Evolutionary conservation across 2,797 vertebrate species (phyloP).

Genomic region (Rhodeus uyekii): DNA sequence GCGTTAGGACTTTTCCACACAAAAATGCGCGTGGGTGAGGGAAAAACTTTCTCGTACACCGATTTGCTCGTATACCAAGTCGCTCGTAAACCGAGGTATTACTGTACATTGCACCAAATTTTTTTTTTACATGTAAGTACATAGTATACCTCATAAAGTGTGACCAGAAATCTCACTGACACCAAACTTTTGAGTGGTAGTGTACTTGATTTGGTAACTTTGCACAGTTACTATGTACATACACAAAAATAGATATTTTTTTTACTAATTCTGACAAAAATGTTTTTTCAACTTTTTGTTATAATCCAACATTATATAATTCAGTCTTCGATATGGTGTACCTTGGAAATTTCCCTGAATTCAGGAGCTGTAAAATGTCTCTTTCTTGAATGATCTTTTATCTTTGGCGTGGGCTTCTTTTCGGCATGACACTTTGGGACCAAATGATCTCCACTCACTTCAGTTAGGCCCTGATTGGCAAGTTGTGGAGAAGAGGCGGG

Average conservation of each 20-base stretch:
- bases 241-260: not conserved
- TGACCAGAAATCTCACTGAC: constrained; percentile 27
- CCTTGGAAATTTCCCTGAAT: constrained; percentile 26
- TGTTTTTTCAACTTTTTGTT: too few species aligned
- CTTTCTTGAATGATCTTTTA: constrained; percentile 55
- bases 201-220: not conserved
- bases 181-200: not conserved
- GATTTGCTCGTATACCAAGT: too few species aligned
- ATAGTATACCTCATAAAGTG: not conserved
- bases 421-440: not conserved
- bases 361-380: constrained; percentile 76
- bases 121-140: not conserved
- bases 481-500: constrained; percentile 18
- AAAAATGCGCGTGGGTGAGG: too few species aligned
- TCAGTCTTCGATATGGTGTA: not conserved
- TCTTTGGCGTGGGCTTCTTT: constrained; percentile 23
- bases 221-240: not conserved
- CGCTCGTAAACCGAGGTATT: too few species aligned
- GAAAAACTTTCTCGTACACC: too few species aligned
- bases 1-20: too few species aligned
- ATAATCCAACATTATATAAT: not conserved
- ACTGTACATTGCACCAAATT: not conserved
- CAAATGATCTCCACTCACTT: not conserved
- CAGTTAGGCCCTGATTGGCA: constrained; percentile 15
- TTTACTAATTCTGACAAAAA: too few species aligned